A percentile compares a stretch with the other conserved stretches of the same genome.
Evolutionary conservation across 2,113 vertebrate genomes (phyloP).

Genomic region (Plotosus lineatus): DNA sequence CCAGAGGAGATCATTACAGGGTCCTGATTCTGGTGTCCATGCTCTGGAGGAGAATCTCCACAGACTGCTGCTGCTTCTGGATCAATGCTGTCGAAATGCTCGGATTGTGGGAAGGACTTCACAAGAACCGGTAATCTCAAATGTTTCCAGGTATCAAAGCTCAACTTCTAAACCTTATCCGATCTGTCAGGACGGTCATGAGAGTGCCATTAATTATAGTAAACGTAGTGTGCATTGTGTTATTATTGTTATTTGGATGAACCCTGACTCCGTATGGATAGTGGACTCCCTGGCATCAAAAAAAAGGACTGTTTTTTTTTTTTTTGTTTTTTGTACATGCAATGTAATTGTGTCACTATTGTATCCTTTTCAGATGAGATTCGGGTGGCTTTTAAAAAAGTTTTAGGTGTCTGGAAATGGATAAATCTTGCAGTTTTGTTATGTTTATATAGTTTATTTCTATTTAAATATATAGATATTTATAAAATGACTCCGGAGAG

Average conservation of each 20-base stretch:
- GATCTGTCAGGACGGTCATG: conserved; percentile 92
- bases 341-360: conserved; percentile 23
- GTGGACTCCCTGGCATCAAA: conserved; percentile 25
- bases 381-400: neutral
- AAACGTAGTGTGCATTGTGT: conserved; percentile 84
- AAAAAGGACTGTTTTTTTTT: conserved; percentile 39
- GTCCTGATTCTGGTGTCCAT: no score
- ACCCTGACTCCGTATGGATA: conserved; percentile 27
- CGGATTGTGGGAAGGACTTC: no score
- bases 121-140: no score
- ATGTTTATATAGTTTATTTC: neutral
- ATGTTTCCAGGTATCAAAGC: conserved; percentile 96
- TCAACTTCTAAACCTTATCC: conserved; percentile 89
- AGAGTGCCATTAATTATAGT: conserved; percentile 93
- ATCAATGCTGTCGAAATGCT: no score
- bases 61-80: no score
- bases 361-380: neutral
- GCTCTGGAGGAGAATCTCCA: no score
- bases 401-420: conserved; percentile 10
- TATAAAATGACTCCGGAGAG: no score
- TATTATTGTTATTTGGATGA: conserved; percentile 91
- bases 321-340: conserved; percentile 30
- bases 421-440: neutral
- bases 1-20: no score
- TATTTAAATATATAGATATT: no score